Conservation (phyloP, 2,888 invertebrate genomes). For the Teleogryllus oceanicus region DNA sequence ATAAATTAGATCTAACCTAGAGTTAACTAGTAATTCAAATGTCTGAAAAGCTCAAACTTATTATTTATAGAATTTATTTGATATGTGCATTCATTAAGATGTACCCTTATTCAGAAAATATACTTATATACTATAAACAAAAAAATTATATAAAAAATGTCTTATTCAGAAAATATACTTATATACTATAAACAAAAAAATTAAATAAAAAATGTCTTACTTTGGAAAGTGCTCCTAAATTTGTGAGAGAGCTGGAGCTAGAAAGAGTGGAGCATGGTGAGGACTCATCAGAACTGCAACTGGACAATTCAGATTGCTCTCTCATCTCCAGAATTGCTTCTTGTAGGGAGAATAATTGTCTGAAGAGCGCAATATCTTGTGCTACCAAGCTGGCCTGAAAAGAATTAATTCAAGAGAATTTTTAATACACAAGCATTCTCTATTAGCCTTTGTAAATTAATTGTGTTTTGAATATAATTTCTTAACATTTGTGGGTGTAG, state of each 20-base stretch:
- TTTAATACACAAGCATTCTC: too few species aligned
- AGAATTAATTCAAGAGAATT: too few species aligned
- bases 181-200: background rate
- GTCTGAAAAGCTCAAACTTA: too few species aligned
- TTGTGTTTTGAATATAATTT: too few species aligned
- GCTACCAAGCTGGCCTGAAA: slow-evolving; percentile 34
- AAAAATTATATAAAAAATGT: background rate
- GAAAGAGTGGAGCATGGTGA: slow-evolving; percentile 29
- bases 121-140: too few species aligned
- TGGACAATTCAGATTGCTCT: slow-evolving; percentile 29
- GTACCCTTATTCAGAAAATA: too few species aligned
- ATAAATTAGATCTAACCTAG: too few species aligned
- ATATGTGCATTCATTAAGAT: too few species aligned
- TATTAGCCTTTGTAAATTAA: too few species aligned
- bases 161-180: background rate
- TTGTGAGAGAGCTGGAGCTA: background rate
- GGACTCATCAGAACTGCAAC: slow-evolving; percentile 19
- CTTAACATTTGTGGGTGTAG: too few species aligned
- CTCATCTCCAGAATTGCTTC: slow-evolving; percentile 34
- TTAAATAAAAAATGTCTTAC: background rate
- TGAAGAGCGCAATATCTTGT: slow-evolving; percentile 35
- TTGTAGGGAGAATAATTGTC: slow-evolving; percentile 35
- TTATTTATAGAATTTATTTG: too few species aligned
- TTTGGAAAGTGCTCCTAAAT: background rate
- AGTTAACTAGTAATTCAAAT: too few species aligned